phyloP scores from a whole-genome alignment of 2,113 vertebrate species.

The Mirounga angustirostris region DNA sequence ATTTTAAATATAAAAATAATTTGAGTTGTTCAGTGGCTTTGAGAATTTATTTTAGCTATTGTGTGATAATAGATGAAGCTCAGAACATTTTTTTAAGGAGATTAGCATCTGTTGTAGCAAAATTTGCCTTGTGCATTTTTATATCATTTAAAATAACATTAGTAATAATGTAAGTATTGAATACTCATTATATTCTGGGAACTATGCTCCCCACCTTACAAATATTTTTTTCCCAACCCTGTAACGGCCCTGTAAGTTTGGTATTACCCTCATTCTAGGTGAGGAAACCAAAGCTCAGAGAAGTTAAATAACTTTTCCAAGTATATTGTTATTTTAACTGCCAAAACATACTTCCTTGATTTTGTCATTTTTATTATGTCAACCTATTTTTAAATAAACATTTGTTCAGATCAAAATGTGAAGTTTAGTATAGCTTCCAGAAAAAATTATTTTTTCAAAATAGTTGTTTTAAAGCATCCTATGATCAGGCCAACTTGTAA shows the following conservation, averaged over 20 bases:
- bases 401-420: constrained; percentile 42
- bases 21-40: not conserved
- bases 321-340: not conserved
- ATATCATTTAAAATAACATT: not conserved
- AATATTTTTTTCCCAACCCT: constrained; percentile 31
- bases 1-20: not conserved
- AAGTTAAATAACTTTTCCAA: constrained; percentile 32
- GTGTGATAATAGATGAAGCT: not conserved
- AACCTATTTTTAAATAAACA: not conserved
- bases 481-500: constrained; percentile 6
- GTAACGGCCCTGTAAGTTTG: not conserved
- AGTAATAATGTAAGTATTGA: constrained; percentile 17
- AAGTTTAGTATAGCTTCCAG: constrained; percentile 33
- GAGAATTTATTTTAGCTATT: constrained; percentile 5
- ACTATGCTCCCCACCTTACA: not conserved
- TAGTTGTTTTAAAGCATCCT: not conserved
- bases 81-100: not conserved
- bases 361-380: constrained; percentile 2
- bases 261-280: constrained; percentile 24
- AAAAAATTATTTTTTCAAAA: constrained; percentile 21
- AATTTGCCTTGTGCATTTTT: constrained; percentile 20
- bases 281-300: constrained; percentile 25
- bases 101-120: not conserved
- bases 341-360: not conserved
- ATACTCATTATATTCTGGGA: constrained; percentile 5